Base-by-base conservation (phyloP, 2,888 invertebrate genomes). In the Tenthredo amoena region DNA sequence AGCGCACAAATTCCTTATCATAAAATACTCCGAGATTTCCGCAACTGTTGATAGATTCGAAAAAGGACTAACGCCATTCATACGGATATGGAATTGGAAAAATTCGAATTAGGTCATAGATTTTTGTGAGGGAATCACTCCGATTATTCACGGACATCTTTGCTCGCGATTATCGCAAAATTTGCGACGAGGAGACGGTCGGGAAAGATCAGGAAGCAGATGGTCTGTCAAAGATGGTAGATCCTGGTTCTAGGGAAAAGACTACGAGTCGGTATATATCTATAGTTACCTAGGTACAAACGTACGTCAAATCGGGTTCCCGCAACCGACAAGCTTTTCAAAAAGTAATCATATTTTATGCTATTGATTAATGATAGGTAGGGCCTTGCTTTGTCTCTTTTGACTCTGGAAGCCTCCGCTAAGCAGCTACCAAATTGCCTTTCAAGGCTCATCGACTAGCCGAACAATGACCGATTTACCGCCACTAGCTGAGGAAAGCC, bases 341-440 rank as follows among this genome's bases (percentile, higher is more conserved):
- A 81, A 58, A 15, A 40, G 40, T 62, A 21, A 81, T 81, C 81
- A 62, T 81, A 81, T 81, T 81, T 81, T 40, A 81, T 40, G 62
- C 40, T 15, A 47, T 34, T 83, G 83, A 83, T 83, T 83, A 83
- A 83, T 83, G 83, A 83, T 83, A 47, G 55, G 31, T 50, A 18
- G 15, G 18, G 34, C 26, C 12, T 12, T 31, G 83, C 83, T 71
- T 83, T 83, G 83, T 83, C 71, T 71, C 71, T 47, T 83, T 83
- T 68, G 62, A 50, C 83, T 68, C 31, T 26, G 0, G 43, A 47
- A 83, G 68, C 65, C 71, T 83, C 68, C 83, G 81, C 81, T 83
- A 83, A 83, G 83, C 68, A 83, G 83, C 83, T 71, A 83, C 83
- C 26, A 50, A 83, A 83, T 65, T 68, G 68, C 83, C 83, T 83